Evolutionary conservation across 2,888 invertebrate species (phyloP).

Genomic region (Ernsta delagoae): DNA sequence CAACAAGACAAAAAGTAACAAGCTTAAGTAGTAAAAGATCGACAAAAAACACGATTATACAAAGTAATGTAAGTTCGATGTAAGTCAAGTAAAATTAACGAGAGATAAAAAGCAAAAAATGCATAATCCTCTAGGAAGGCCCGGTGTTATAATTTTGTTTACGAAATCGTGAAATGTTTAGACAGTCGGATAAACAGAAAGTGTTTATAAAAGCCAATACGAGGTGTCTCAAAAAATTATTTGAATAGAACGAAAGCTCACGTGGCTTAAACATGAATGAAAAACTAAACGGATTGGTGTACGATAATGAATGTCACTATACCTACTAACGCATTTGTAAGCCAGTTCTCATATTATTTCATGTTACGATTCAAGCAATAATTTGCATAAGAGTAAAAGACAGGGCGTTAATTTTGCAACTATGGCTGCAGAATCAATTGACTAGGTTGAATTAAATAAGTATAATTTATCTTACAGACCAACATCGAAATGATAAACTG

Average conservation of each 20-base stretch:
- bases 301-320: too few relatives aligned
- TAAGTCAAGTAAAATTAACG: too few relatives aligned
- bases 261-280: constrained; percentile 4
- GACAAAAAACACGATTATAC: neutral
- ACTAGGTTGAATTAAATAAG: too few relatives aligned
- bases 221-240: constrained; percentile 49
- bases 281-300: neutral
- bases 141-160: constrained; percentile 32
- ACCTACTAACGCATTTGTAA: too few relatives aligned
- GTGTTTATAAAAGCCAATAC: constrained; percentile 44
- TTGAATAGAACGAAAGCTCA: constrained; percentile 32
- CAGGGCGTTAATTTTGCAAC: too few relatives aligned
- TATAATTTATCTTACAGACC: neutral
- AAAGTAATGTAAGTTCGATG: too few relatives aligned
- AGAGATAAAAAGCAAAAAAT: neutral
- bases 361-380: too few relatives aligned
- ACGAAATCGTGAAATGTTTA: constrained; percentile 31
- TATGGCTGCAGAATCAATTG: too few relatives aligned
- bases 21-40: neutral
- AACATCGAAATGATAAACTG: neutral
- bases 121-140: neutral
- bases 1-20: constrained; percentile 6
- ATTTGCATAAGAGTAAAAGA: too few relatives aligned
- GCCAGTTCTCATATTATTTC: too few relatives aligned
- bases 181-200: constrained; percentile 41